Conservation (phyloP, 1,140 invertebrate genomes). For the Nixonia krombeini region DNA sequence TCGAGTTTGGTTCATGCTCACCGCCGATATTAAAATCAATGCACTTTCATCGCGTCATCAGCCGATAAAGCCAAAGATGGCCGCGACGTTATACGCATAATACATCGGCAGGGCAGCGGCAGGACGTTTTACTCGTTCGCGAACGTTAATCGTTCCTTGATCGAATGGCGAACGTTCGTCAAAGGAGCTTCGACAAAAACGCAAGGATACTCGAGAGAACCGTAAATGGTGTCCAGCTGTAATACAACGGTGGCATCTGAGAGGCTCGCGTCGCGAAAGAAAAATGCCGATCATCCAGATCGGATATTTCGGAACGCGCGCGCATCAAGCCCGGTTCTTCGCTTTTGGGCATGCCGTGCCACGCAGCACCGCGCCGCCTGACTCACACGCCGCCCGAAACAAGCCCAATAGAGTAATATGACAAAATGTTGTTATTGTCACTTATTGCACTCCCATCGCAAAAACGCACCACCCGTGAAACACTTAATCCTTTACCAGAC, state of each 20-base stretch:
- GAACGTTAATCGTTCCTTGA: constrained; percentile 54
- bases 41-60: constrained; percentile 49
- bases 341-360: constrained; percentile 49
- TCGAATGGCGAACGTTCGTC: constrained; percentile 53
- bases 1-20: no score
- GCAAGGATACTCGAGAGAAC: constrained; percentile 45
- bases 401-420: constrained; percentile 20
- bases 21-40: constrained; percentile 53
- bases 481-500: constrained; percentile 42
- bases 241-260: constrained; percentile 45
- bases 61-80: constrained; percentile 48
- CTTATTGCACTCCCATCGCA: constrained; percentile 1
- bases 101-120: constrained; percentile 39
- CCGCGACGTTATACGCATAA: constrained; percentile 25
- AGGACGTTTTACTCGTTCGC: constrained; percentile 46
- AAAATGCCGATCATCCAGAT: constrained; percentile 53
- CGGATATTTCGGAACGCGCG: constrained; percentile 51
- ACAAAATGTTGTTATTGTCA: constrained; percentile 39
- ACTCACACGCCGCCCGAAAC: constrained; percentile 11
- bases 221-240: constrained; percentile 52
- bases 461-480: constrained; percentile 31
- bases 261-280: constrained; percentile 33
- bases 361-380: neutral
- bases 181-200: constrained; percentile 52
- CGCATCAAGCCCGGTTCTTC: constrained; percentile 20